phyloP scores from a whole-genome alignment of 2,888 invertebrate genomes.

The Hesperia comma region DNA sequence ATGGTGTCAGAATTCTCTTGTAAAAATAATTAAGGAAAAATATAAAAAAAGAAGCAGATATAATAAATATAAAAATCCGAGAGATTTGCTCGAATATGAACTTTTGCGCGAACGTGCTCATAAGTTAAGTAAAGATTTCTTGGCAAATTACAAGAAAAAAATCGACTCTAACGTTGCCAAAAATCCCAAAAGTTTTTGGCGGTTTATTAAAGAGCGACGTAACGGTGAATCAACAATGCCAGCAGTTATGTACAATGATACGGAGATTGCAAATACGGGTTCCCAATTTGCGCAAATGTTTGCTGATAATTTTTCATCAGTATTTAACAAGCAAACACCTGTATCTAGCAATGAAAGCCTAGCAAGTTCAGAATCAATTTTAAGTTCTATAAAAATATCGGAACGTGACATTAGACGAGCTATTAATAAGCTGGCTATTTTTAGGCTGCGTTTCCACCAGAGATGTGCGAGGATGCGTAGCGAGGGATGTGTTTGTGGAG shows the following conservation, averaged over 20 bases:
- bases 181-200: conserved; percentile 34
- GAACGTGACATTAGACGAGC: neutral
- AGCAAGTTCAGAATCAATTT: neutral
- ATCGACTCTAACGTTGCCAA: neutral
- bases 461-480: too few species aligned
- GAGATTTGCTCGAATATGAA: conserved; percentile 27
- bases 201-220: conserved; percentile 27
- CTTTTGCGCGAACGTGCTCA: conserved; percentile 23
- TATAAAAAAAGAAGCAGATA: conserved; percentile 30
- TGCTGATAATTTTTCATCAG: conserved; percentile 8
- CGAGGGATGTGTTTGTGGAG: too few species aligned
- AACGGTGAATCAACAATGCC: conserved; percentile 15
- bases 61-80: conserved; percentile 12
- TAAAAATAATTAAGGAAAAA: conserved; percentile 23
- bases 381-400: neutral
- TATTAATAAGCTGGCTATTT: neutral
- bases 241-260: conserved; percentile 4
- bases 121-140: neutral
- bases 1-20: conserved; percentile 19
- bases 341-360: neutral
- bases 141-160: neutral
- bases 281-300: conserved; percentile 10
- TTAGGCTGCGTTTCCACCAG: too few species aligned
- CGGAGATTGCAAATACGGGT: conserved; percentile 7
- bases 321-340: conserved; percentile 1